Evolutionary conservation across 1,140 invertebrate genomes (phyloP), one percentile per base, ranked within the genome.

Genomic region (Drosophila cardini): DNA sequence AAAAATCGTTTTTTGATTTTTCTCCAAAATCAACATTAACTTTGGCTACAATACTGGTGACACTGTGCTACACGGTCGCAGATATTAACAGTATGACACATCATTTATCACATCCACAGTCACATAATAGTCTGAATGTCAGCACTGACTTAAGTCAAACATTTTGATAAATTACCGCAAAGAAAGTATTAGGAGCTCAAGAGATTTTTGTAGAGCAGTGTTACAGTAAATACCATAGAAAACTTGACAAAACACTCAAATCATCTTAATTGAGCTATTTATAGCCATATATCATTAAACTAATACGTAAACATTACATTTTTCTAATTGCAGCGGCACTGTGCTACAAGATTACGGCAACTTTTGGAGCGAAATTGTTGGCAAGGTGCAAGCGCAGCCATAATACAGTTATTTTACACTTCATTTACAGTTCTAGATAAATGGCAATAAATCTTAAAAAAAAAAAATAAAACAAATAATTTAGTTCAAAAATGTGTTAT

Each of bases 281-380:
- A 80, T 78, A 73, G 32, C 43, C 26, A 58, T 57, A 0, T 63
- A 11, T 38, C 18, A 58, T 53, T 21, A 50, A 50, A 58, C 53
- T 63, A 52, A 53, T 50, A 65, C 48, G 48, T 46, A 18, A 72
- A 56, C 63, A 45, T 65, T 40, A 69, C 76, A 60, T 48, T 48
- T 46, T 80, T 90, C 84, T 92, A 75, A 72, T 95, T 95, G 46
- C 93, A 96, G 95, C 26, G 95, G 95, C 53, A 95, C 95, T 7
- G 93, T 96, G 26, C 80, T 96, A 57, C 95, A 96, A 91, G 94
- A 95, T 46, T 96, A 96, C 80, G 93, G 93, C 10, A 95, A 94
- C 10, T 96, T 95, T 85, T 96, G 96, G 96, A 93, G 94, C 15
- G 94, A 96, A 43, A 90, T 95, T 64, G 72, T 91, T 6, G 78